Percentiles rank a stretch among this genome's conserved stretches.
phyloP scores from a whole-genome alignment of 2,113 vertebrate species.

The Corythornis madagascariensis region DNA sequence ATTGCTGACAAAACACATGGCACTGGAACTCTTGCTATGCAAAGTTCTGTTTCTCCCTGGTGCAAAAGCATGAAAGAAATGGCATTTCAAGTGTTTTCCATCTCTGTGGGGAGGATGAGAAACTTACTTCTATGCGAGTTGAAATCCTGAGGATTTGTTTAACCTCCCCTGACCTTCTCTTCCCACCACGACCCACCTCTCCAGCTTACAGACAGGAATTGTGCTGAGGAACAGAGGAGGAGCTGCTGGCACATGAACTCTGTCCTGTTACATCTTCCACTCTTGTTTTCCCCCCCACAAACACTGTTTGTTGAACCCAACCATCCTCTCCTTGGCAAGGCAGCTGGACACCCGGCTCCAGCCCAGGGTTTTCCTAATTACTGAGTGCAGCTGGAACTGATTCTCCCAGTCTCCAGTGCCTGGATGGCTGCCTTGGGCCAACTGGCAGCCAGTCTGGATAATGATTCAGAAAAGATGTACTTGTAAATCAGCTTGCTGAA shows the following conservation, averaged over 20 bases:
- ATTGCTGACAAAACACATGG: background rate
- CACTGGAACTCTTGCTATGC: background rate
- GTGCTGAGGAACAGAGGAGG: background rate
- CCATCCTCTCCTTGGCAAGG: background rate
- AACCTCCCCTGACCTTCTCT: background rate
- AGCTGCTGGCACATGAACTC: background rate
- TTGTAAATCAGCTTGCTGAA: conserved; percentile 47
- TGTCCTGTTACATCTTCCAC: background rate
- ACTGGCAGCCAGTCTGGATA: conserved; percentile 26
- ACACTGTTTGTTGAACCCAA: background rate
- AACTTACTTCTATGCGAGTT: background rate
- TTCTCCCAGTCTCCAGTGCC: conserved; percentile 34
- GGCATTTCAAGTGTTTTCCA: background rate
- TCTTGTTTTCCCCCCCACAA: background rate
- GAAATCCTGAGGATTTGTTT: background rate
- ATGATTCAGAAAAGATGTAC: conserved; percentile 50
- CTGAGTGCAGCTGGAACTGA: conserved; percentile 44
- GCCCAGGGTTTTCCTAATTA: conserved; percentile 57
- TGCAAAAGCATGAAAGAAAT: background rate
- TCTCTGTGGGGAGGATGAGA: background rate
- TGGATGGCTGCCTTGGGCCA: conserved; percentile 44
- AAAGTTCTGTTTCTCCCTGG: conserved; percentile 8
- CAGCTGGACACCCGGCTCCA: conserved; percentile 46
- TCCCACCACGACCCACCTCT: background rate
- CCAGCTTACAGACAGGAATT: background rate